Base-by-base conservation (phyloP, 2,797 vertebrate species). In the Chelmon rostratus region DNA sequence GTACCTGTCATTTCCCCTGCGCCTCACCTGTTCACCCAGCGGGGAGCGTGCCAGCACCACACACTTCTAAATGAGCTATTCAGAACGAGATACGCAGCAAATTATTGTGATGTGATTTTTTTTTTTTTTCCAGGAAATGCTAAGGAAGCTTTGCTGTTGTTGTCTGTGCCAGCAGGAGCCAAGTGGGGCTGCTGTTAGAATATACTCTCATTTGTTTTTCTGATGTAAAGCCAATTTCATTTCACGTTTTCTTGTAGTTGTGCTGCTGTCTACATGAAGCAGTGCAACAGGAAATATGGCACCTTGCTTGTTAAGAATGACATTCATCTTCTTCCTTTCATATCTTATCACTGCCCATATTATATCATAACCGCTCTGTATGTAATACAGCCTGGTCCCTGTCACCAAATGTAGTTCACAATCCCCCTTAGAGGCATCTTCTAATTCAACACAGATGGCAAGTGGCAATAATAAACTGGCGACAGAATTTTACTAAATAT, bases 401-500 rank as follows among this genome's bases (percentile, higher is more conserved):
- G 44, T 81, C 76, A 61, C 63, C 70, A 84, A 88, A 91, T 91
- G 79, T 90, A 86, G 89, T 87, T 77, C 92, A 91, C 40, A 74
- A 62, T 78, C 63, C 70, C 67, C 85, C 91, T 91, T 52, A 35
- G 71, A 92, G 92, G 86, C 85, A 85, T 92, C 53, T 83, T 88
- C 61, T 70, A 73, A 82, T 86, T 85, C 84, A 89, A 74, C 76
- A 53, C 93, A 94, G 90, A 94, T 93, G 94, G 94, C 85, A 88
- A 88, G 84, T 86, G 82, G 82, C 82, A 91, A 90, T 85, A 90
- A 84, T 82, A 91, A 88, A 92, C 73, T 90, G 89, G 86, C 88
- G 89, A 85, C 65, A 76, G 68, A 82, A 83, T 89, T 84, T 86
- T 84, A 84, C 89, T 93, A 92, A 94, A 94, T 92, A 93, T 92